A percentile compares a stretch with the other conserved stretches of the same genome.
Conservation (phyloP, 2,797 vertebrate species). For the Protosalanx chinensis region DNA sequence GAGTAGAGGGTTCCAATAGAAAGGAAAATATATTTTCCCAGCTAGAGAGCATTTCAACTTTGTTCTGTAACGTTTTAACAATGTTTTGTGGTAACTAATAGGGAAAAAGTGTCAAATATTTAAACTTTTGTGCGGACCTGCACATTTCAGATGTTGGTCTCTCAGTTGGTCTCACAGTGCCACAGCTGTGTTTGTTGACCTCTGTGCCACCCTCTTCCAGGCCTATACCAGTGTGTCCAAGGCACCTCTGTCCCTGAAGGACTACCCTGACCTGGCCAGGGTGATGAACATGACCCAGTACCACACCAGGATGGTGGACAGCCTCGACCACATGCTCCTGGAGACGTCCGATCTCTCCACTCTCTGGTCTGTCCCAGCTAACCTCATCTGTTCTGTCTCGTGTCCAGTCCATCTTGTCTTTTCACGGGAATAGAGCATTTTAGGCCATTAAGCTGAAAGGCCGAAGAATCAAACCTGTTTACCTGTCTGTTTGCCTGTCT, state of each 20-base stretch:
- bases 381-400: constrained; percentile 34
- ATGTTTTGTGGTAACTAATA: too few species aligned
- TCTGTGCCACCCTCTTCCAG: constrained; percentile 52
- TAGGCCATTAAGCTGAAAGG: too few species aligned
- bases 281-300: constrained; percentile 76
- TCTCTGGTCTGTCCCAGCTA: constrained; percentile 7
- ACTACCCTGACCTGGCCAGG: constrained; percentile 65
- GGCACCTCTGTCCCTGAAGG: constrained; percentile 68
- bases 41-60: too few species aligned
- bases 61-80: too few species aligned
- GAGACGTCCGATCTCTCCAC: constrained; percentile 56
- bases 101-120: too few species aligned
- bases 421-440: not conserved
- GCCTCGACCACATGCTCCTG: constrained; percentile 61
- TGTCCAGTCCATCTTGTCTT: not conserved
- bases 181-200: not conserved
- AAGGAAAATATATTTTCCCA: too few species aligned
- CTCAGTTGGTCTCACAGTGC: not conserved
- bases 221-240: constrained; percentile 87
- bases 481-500: constrained; percentile 6
- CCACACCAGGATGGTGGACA: constrained; percentile 73
- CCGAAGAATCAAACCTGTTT: too few species aligned
- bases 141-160: not conserved
- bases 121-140: too few species aligned
- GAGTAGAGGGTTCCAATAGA: too few species aligned